Evolutionary conservation across 1,140 invertebrate species (phyloP).

Genomic region (Drosophila watanabei): DNA sequence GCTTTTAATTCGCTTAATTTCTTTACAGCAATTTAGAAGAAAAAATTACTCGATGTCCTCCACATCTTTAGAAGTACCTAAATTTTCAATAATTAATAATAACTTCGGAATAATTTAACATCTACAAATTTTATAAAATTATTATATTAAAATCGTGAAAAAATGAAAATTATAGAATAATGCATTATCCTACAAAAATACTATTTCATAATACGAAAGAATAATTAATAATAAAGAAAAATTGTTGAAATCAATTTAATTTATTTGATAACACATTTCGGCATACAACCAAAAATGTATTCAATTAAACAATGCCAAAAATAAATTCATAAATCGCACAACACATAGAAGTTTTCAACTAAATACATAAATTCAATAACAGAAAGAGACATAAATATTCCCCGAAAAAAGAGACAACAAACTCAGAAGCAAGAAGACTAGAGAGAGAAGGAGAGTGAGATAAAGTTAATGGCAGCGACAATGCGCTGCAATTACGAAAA

Average conservation of each 20-base stretch:
- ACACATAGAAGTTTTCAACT: constrained; percentile 21
- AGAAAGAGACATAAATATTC: constrained; percentile 28
- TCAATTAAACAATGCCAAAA: constrained; percentile 29
- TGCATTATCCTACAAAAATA: background rate
- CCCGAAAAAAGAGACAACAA: background rate
- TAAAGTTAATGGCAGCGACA: constrained; percentile 47
- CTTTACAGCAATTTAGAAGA: too few relatives aligned
- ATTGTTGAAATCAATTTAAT: background rate
- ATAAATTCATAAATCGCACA: constrained; percentile 35
- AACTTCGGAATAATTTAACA: too few relatives aligned
- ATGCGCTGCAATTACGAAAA: constrained; percentile 56
- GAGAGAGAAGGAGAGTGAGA: background rate
- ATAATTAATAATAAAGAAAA: background rate
- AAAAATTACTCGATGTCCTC: too few relatives aligned
- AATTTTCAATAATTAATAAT: too few relatives aligned
- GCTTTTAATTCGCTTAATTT: too few relatives aligned
- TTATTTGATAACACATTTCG: background rate
- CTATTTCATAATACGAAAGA: background rate
- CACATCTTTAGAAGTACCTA: too few relatives aligned
- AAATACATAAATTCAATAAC: constrained; percentile 23
- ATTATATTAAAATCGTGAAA: too few relatives aligned
- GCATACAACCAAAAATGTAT: background rate
- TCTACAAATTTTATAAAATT: too few relatives aligned
- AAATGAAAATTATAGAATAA: background rate
- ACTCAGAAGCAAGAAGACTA: too few relatives aligned